Percentiles rank a stretch among this genome's conserved stretches.
phyloP scores from a whole-genome alignment of 2,113 vertebrate species.

The Saguinus imperator region DNA sequence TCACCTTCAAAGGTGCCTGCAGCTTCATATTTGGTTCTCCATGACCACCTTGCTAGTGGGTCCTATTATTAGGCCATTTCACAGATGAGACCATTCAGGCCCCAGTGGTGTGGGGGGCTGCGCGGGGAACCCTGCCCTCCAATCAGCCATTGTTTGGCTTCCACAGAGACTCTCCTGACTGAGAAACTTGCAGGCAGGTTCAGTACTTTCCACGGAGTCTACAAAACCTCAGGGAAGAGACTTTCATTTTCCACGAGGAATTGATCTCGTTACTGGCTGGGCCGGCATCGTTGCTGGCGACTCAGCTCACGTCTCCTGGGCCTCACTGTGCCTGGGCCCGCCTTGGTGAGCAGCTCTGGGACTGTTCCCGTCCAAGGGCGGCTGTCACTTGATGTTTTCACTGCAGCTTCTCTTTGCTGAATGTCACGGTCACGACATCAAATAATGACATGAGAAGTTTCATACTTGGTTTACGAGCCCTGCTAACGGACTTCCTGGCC shows the following conservation, averaged over 20 bases:
- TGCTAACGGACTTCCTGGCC: not conserved
- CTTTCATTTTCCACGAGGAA: not conserved
- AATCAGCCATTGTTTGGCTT: not conserved
- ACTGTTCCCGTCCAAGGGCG: not conserved
- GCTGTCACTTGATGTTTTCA: not conserved
- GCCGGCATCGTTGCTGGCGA: not conserved
- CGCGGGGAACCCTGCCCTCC: not conserved
- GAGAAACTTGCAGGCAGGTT: not conserved
- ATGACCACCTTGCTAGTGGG: not conserved
- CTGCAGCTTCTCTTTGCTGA: not conserved
- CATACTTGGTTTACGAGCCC: not conserved
- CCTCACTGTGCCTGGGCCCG: not conserved
- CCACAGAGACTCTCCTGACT: not conserved
- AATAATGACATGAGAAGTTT: not conserved
- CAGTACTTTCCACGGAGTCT: not conserved
- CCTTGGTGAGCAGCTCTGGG: not conserved
- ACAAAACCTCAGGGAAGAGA: not conserved
- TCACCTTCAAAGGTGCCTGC: not conserved
- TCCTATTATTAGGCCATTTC: not conserved
- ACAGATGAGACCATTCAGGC: not conserved
- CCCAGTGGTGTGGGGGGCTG: not conserved
- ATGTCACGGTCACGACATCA: not conserved
- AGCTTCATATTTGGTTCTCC: not conserved
- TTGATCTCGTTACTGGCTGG: not conserved
- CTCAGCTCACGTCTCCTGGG: not conserved